Evolutionary conservation across 2,113 vertebrate genomes (phyloP).

Genomic region (Microtus richardsoni): DNA sequence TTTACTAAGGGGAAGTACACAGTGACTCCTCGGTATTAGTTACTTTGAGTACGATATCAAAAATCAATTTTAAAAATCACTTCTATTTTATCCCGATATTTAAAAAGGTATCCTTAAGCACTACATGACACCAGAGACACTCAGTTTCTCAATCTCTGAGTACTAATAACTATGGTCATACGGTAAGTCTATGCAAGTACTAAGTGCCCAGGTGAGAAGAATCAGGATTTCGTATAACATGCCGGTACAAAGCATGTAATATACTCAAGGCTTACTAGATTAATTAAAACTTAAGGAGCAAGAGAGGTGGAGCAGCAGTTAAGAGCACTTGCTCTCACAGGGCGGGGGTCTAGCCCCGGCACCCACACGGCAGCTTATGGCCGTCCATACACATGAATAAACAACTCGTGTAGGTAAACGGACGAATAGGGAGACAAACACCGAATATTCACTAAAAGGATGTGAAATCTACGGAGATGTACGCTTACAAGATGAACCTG

Average conservation of each 20-base stretch:
- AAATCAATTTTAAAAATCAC: not conserved
- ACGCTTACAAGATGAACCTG: conserved; percentile 3
- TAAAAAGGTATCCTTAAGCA: not conserved
- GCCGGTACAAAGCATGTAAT: not conserved
- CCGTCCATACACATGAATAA: not conserved
- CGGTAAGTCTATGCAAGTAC: not conserved
- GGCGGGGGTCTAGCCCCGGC: not conserved
- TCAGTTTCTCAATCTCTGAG: conserved; percentile 22
- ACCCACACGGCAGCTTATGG: not conserved
- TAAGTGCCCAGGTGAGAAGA: not conserved
- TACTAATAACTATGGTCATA: not conserved
- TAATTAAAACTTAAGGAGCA: not conserved
- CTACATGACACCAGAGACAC: not conserved
- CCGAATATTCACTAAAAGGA: not conserved
- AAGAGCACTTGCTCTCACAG: not conserved
- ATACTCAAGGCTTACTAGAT: not conserved
- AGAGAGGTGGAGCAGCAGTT: not conserved
- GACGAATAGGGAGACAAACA: not conserved
- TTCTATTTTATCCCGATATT: not conserved
- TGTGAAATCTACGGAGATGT: not conserved
- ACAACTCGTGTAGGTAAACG: not conserved
- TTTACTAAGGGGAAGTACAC: not conserved
- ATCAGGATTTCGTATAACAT: not conserved
- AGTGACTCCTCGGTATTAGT: not conserved
- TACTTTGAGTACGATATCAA: not conserved